Percentiles rank a stretch among this genome's conserved stretches.
Conservation (phyloP, 2,113 vertebrate genomes). For the Pomatostomus ruficeps region DNA sequence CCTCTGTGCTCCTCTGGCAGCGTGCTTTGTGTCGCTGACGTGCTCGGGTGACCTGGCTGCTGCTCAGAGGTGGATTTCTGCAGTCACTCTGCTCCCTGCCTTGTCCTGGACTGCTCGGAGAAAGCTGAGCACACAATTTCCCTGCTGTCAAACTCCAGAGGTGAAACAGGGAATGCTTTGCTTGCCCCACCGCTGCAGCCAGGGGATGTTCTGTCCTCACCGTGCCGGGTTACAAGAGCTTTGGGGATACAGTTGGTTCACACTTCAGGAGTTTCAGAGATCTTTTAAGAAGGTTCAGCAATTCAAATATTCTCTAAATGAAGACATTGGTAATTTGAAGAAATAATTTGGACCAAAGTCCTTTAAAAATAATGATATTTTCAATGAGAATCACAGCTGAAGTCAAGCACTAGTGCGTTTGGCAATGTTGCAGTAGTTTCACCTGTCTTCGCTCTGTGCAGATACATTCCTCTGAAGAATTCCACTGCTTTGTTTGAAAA, state of each 20-base stretch:
- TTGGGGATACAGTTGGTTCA: not conserved
- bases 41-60: not conserved
- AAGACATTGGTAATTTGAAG: not conserved
- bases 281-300: not conserved
- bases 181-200: not conserved
- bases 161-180: not conserved
- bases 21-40: not conserved
- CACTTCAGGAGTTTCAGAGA: fast-evolving
- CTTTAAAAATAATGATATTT: fast-evolving
- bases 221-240: not conserved
- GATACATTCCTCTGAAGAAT: not conserved
- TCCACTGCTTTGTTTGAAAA: not conserved
- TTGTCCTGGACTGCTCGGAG: not conserved
- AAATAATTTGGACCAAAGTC: not conserved
- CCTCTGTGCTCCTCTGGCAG: not conserved
- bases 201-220: not conserved
- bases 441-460: not conserved
- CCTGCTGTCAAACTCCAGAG: not conserved
- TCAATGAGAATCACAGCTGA: not conserved
- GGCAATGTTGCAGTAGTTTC: not conserved
- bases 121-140: not conserved
- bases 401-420: fast-evolving
- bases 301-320: not conserved
- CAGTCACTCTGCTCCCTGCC: not conserved
- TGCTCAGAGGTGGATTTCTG: not conserved